These are phyloP conservation scores for Brachyalestes nurse DNA, from an alignment of 2,797 vertebrate genomes.

Conservation along the genomic window DNA sequence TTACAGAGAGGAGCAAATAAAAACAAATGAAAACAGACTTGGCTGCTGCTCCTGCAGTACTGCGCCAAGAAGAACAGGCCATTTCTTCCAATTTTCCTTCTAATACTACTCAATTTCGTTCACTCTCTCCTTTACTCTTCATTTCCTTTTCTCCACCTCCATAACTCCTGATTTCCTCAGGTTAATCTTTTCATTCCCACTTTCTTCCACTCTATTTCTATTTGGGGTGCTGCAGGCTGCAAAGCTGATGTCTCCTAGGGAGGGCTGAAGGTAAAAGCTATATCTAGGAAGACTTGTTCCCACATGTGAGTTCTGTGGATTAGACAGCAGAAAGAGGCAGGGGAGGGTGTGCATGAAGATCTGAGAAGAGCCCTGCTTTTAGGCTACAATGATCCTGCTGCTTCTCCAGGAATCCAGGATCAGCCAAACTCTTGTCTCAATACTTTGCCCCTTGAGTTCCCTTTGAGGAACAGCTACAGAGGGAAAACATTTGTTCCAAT, in stretches of 20 bases:
- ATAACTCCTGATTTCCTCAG: constrained; percentile 20
- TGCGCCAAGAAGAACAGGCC: constrained; percentile 17
- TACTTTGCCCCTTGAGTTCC: background rate
- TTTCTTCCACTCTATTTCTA: background rate
- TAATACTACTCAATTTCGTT: constrained; percentile 6
- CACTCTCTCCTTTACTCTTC: constrained; percentile 12
- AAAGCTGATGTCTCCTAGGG: background rate
- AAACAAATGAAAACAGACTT: constrained; percentile 47
- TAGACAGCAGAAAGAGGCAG: background rate
- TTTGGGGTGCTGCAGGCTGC: background rate
- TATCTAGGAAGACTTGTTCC: background rate
- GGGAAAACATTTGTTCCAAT: background rate
- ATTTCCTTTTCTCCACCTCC: constrained; percentile 9
- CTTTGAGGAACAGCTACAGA: background rate
- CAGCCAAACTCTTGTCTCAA: background rate
- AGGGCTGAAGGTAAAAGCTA: background rate
- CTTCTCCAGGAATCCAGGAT: background rate
- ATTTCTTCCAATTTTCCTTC: constrained; percentile 31
- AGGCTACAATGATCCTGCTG: background rate
- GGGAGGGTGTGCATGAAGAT: background rate
- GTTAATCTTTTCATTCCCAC: constrained; percentile 39
- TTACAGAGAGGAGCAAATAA: background rate
- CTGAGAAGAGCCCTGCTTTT: background rate
- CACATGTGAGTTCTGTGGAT: background rate
- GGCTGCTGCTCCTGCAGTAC: constrained; percentile 8